Evolutionary conservation across 2,797 vertebrate species (phyloP).

Genomic region (Tragelaphus oryx): DNA sequence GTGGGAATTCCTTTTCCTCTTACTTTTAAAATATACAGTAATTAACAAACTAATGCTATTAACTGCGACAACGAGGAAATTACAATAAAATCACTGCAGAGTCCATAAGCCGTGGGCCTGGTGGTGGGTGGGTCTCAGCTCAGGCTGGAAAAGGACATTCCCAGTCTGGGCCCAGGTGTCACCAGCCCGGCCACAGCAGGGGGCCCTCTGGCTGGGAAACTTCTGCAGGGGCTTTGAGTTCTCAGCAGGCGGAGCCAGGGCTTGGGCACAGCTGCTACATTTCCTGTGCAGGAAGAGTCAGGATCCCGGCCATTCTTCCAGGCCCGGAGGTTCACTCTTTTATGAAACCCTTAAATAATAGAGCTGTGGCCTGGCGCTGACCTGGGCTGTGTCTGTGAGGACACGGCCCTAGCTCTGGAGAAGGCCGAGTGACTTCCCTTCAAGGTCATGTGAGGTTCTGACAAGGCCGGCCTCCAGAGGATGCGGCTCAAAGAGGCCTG

Average conservation of each 20-base stretch:
- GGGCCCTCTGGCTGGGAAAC: neutral
- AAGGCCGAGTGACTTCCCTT: conserved; percentile 26
- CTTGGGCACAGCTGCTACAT: conserved; percentile 21
- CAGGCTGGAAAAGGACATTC: neutral
- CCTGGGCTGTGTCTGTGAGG: conserved; percentile 9
- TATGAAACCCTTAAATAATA: conserved; percentile 68
- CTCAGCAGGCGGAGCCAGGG: conserved; percentile 3
- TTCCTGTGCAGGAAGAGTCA: conserved; percentile 67
- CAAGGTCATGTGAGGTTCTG: neutral
- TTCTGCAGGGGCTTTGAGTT: neutral
- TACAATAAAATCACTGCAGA: conserved; percentile 61
- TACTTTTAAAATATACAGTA: conserved; percentile 73
- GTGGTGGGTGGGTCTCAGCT: neutral
- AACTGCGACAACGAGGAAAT: conserved; percentile 66
- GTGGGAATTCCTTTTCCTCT: conserved; percentile 72
- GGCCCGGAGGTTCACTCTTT: conserved; percentile 33
- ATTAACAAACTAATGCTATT: conserved; percentile 76
- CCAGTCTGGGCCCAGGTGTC: neutral
- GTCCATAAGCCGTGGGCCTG: neutral
- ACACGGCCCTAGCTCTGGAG: neutral
- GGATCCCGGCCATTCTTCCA: conserved; percentile 64
- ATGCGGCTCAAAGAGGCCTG: neutral
- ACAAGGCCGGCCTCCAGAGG: neutral
- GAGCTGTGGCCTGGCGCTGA: conserved; percentile 29
- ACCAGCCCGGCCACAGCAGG: neutral